Base-by-base conservation (phyloP, 2,113 vertebrate species). In the Pseudopipra pipra region DNA sequence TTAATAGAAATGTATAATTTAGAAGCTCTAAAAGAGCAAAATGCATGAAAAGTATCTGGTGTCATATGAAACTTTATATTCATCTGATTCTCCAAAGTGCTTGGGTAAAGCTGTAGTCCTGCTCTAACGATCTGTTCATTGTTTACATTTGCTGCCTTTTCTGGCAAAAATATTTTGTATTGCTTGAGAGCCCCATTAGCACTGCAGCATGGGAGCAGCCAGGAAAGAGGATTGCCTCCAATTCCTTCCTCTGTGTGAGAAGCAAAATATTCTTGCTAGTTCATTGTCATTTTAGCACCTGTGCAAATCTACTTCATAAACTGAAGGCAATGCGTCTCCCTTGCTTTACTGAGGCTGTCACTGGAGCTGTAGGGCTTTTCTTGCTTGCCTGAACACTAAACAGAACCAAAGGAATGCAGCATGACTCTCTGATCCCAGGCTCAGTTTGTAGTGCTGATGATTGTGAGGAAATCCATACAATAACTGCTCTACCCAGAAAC, bases 1-100 rank as follows among this genome's bases (percentile, higher is more conserved):
- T 75, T 95, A 89, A 89, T 82, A 79, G 51, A 96, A 92, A 92
- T 78, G 8, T 65, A 51, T 78, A 63, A 90, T 94, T 93, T 78
- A 89, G 41, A 86, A 90, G 66, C 24, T 17, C 41, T 93, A 87
- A 89, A 84, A 1, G 2, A 44, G 81, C n/a, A 59, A 68, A 75
- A 75, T 14, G 30, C 14, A 81, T 39, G 23, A 49, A 20, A 83
- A 56, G 4, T 75, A 31, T 37, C 44, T 11, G 9, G 9, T 89
- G 44, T 94, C 35, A 46, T 14, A 65, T 56, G 52, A 90, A 88
- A 65, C 46, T 55, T 91, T 66, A 30, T 67, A 75, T 61, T 90
- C 47, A 83, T 54, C 39, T 77, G 37, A 49, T 54, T 85, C 39
- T 78, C 68, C 72, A 59, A 74, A 6, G 1, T 44, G 19, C 10